Percentiles rank a stretch among this genome's conserved stretches.
These are phyloP conservation scores for Stenopsyche tienmushanensis DNA, from an alignment of 1,140 invertebrate genomes.

Conservation along the genomic window DNA sequence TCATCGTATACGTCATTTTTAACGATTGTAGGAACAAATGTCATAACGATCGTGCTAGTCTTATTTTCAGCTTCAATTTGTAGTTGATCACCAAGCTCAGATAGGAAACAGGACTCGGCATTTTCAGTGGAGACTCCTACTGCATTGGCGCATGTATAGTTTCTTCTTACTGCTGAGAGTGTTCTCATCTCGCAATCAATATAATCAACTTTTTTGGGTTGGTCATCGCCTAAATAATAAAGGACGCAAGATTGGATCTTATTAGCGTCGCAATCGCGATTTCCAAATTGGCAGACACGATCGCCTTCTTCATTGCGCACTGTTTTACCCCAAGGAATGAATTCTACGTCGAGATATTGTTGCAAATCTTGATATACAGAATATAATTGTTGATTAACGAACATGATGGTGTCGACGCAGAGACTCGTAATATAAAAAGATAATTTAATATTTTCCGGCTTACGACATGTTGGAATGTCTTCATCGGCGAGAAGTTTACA, in stretches of 20 bases:
- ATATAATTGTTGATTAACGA: constrained; percentile 43
- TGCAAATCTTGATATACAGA: constrained; percentile 45
- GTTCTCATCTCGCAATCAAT: constrained; percentile 48
- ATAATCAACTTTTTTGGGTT: constrained; percentile 43
- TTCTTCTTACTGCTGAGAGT: constrained; percentile 17
- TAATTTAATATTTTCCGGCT: constrained; percentile 44
- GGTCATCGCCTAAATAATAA: background rate
- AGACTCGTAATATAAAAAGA: constrained; percentile 45
- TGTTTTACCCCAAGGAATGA: constrained; percentile 50
- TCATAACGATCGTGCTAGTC: constrained; percentile 18
- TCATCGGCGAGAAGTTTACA: constrained; percentile 7
- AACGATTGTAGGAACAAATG: constrained; percentile 35
- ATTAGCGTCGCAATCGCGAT: constrained; percentile 7
- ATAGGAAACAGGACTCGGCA: constrained; percentile 14
- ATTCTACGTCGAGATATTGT: constrained; percentile 46
- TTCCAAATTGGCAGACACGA: constrained; percentile 8
- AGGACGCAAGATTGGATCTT: constrained; percentile 21
- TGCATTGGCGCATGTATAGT: constrained; percentile 12
- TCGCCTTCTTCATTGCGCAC: constrained; percentile 37
- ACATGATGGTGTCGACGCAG: constrained; percentile 44
- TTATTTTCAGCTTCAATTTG: constrained; percentile 16
- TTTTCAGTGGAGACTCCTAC: constrained; percentile 5
- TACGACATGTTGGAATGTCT: background rate
- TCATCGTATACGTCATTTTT: constrained; percentile 16
- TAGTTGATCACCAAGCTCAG: constrained; percentile 20